These are phyloP conservation scores for Andrena cerasifolii DNA, from an alignment of 1,140 invertebrate species.

Conservation along the genomic window DNA sequence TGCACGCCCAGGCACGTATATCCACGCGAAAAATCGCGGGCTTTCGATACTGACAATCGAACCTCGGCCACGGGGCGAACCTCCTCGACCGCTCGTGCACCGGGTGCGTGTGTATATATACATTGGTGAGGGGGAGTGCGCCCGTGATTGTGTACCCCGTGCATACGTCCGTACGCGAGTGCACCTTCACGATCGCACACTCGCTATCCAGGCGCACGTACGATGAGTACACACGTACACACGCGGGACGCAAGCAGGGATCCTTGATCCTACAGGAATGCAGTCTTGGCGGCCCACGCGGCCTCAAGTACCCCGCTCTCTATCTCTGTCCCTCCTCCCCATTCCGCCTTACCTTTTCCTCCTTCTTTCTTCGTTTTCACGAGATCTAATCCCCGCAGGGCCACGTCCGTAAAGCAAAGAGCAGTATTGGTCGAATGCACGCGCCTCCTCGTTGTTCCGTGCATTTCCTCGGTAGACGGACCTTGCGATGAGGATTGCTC, in stretches of 20 bases:
- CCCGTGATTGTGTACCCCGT: background rate
- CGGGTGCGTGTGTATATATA: background rate
- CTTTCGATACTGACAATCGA: conserved; percentile 62
- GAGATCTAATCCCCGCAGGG: conserved; percentile 76
- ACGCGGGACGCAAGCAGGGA: conserved; percentile 68
- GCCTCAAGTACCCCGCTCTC: conserved; percentile 68
- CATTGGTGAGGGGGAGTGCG: conserved; percentile 21
- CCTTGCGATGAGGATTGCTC: background rate
- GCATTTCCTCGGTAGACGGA: conserved; percentile 22
- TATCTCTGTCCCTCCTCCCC: conserved; percentile 33
- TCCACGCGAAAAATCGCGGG: conserved; percentile 44
- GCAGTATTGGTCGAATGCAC: conserved; percentile 64
- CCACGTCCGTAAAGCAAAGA: conserved; percentile 49
- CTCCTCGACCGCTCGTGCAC: conserved; percentile 11
- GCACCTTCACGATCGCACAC: background rate
- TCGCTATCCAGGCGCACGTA: conserved; percentile 27
- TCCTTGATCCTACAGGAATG: conserved; percentile 81
- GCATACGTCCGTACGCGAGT: background rate
- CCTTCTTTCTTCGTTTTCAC: conserved; percentile 71
- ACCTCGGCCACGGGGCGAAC: conserved; percentile 36
- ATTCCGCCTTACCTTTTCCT: conserved; percentile 31
- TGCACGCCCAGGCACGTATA: background rate
- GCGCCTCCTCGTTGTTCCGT: conserved; percentile 65
- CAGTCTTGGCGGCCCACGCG: conserved; percentile 77
- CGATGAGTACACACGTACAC: conserved; percentile 44